phyloP scores from a whole-genome alignment of 2,113 vertebrate species.

The Corythornis madagascariensis region DNA sequence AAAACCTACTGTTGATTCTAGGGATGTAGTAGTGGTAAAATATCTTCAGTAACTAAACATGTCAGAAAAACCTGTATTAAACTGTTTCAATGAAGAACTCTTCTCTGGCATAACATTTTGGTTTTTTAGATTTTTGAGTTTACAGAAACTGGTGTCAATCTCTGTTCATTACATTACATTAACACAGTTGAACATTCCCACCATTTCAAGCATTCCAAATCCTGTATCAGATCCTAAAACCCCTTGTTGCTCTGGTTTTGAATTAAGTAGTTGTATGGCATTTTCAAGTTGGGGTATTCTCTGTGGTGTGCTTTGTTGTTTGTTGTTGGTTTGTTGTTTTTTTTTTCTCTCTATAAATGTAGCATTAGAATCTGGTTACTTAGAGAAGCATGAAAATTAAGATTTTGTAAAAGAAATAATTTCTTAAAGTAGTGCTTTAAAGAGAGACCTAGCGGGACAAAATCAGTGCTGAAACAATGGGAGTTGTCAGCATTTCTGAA shows the following conservation, averaged over 20 bases:
- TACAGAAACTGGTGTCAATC: not conserved
- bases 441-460: not conserved
- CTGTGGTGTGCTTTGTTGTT: no score
- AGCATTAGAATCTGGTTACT: not conserved
- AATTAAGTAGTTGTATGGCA: not conserved
- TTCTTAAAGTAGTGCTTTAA: not conserved
- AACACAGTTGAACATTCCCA: not conserved
- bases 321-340: not conserved
- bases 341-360: not conserved
- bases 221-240: not conserved
- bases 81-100: not conserved
- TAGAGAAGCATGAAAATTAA: not conserved
- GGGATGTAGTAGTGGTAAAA: not conserved
- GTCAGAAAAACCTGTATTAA: not conserved
- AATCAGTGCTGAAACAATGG: not conserved
- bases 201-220: not conserved
- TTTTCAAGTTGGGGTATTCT: not conserved
- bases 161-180: not conserved
- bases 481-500: not conserved
- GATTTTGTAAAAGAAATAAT: not conserved
- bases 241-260: not conserved
- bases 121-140: not conserved
- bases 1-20: not conserved
- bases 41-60: not conserved
- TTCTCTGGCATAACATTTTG: not conserved